These are phyloP conservation scores for Morphnarchus princeps DNA, from an alignment of 2,113 vertebrate species.

Conservation along the genomic window DNA sequence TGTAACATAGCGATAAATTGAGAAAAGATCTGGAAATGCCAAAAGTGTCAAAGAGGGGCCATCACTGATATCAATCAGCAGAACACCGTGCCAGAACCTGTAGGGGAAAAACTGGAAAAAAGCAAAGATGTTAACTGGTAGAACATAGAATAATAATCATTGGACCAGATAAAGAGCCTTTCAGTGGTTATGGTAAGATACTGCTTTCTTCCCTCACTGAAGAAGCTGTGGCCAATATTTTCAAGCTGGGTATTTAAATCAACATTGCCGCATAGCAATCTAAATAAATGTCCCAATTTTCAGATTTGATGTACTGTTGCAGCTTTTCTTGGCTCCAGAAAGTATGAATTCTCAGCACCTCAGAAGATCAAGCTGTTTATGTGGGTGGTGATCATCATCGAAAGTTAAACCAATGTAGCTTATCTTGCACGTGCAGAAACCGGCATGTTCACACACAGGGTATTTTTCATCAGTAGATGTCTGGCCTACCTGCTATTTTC, in stretches of 20 bases:
- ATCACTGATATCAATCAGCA: neutral
- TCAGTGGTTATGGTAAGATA: neutral
- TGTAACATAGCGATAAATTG: neutral
- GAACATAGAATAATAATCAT: neutral
- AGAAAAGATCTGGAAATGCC: neutral
- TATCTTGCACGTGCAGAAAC: neutral
- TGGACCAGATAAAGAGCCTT: neutral
- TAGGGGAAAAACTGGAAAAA: neutral
- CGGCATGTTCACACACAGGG: neutral
- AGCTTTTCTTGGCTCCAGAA: slow-evolving; percentile 29
- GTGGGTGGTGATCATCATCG: slow-evolving; percentile 14
- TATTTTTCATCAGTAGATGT: neutral
- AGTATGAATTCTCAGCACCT: slow-evolving; percentile 15
- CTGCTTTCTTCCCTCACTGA: neutral
- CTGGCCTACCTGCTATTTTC: neutral
- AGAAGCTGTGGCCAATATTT: neutral
- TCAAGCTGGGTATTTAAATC: slow-evolving; percentile 17
- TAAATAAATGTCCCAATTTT: slow-evolving; percentile 28
- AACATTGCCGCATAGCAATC: neutral
- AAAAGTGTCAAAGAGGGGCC: neutral
- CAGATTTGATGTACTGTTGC: neutral
- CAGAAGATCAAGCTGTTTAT: slow-evolving; percentile 38
- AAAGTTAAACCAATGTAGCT: neutral
- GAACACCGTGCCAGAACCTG: neutral
- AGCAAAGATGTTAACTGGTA: neutral